These are phyloP conservation scores for Eciton burchellii DNA, from an alignment of 1,140 invertebrate genomes.

Conservation along the genomic window DNA sequence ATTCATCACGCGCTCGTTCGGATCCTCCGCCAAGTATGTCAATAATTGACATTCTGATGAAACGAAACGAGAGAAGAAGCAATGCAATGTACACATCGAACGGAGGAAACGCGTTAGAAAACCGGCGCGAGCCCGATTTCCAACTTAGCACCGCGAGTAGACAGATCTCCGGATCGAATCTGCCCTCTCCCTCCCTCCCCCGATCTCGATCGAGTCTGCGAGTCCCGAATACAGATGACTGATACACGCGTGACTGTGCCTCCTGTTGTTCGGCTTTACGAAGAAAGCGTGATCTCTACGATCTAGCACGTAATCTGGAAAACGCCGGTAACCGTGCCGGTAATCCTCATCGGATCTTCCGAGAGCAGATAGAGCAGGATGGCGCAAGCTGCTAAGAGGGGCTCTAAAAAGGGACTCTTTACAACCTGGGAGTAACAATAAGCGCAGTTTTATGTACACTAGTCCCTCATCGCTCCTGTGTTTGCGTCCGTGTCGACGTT, in stretches of 20 bases:
- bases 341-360: conserved; percentile 52
- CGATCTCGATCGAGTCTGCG: neutral
- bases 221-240: conserved; percentile 27
- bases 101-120: neutral
- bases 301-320: conserved; percentile 55
- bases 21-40: conserved; percentile 8
- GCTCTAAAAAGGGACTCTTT: conserved; percentile 62
- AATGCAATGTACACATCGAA: conserved; percentile 6
- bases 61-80: conserved; percentile 7
- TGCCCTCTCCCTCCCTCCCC: no score
- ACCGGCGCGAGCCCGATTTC: neutral
- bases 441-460: conserved; percentile 71
- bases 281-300: conserved; percentile 24
- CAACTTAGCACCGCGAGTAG: neutral
- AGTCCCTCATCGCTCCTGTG: conserved; percentile 36
- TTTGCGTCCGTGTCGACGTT: conserved; percentile 39
- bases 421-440: conserved; percentile 68
- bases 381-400: conserved; percentile 23
- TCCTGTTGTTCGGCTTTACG: conserved; percentile 16
- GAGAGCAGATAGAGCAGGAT: neutral
- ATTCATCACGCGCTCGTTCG: neutral
- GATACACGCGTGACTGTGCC: conserved; percentile 37
- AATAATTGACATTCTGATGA: conserved; percentile 40
- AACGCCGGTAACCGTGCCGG: conserved; percentile 41
- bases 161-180: neutral